These are phyloP conservation scores for Caenorhabditis briggsae DNA, from an alignment of 1,140 invertebrate genomes.

Conservation along the genomic window DNA sequence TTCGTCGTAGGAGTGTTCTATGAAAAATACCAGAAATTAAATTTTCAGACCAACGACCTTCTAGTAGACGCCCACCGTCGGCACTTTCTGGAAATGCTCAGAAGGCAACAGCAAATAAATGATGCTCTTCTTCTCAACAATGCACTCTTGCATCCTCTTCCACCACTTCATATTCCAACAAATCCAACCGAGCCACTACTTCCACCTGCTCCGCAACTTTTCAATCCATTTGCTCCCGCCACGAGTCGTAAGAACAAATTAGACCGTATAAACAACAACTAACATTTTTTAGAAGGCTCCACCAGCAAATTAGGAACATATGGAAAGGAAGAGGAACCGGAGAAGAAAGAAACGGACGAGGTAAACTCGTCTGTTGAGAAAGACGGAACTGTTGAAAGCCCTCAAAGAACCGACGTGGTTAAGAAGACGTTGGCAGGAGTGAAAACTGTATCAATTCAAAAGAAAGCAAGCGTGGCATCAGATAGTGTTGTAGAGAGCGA, in stretches of 20 bases:
- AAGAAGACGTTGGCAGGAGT: slow-evolving; percentile 37
- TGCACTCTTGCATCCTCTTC: slow-evolving; percentile 18
- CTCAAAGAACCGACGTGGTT: background rate
- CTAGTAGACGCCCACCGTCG: slow-evolving; percentile 24
- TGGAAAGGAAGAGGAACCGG: slow-evolving; percentile 22
- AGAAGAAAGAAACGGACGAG: background rate
- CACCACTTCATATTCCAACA: slow-evolving; percentile 26
- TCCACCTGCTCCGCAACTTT: background rate
- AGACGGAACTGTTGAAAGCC: slow-evolving; percentile 31
- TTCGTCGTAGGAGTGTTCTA: no score
- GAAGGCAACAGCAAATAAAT: slow-evolving; percentile 24
- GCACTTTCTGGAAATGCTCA: slow-evolving; percentile 33
- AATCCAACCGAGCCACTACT: background rate
- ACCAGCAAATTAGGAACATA: slow-evolving; percentile 30
- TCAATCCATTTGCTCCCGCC: slow-evolving; percentile 26
- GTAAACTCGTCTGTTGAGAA: background rate
- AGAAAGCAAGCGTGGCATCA: background rate
- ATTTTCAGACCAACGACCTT: slow-evolving; percentile 38
- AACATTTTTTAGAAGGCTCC: background rate
- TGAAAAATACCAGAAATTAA: no score
- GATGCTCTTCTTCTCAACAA: slow-evolving; percentile 41
- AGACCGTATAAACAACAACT: background rate
- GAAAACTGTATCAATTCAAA: slow-evolving; percentile 38
- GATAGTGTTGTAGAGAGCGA: background rate
- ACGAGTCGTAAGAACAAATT: background rate